These are phyloP conservation scores for Troilus luridus DNA, from an alignment of 2,888 invertebrate species.

Conservation along the genomic window DNA sequence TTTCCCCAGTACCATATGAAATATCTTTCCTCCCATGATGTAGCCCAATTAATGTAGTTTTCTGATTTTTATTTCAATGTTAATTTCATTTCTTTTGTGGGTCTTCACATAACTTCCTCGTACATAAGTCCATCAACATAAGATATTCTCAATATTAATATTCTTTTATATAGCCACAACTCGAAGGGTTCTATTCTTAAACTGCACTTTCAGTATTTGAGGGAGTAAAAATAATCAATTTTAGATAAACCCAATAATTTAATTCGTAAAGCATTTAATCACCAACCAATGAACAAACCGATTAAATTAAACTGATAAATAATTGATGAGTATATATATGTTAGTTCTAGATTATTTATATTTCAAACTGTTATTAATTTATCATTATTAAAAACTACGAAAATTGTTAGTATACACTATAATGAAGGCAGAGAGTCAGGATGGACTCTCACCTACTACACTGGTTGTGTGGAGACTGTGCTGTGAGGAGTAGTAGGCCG, in stretches of 20 bases:
- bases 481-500: constrained; percentile 92
- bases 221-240: background rate
- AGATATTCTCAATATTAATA: too few species aligned
- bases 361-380: background rate
- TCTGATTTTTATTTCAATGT: too few species aligned
- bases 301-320: background rate
- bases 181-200: too few species aligned
- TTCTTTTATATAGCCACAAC: too few species aligned
- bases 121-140: too few species aligned
- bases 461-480: constrained; percentile 91
- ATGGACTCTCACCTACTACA: constrained; percentile 67
- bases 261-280: background rate
- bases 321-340: background rate
- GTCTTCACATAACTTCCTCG: too few species aligned
- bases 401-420: background rate
- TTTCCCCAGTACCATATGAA: too few species aligned
- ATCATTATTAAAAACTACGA: background rate
- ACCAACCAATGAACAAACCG: background rate
- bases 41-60: too few species aligned
- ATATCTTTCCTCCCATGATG: too few species aligned
- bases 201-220: background rate
- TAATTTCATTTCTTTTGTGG: too few species aligned
- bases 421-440: constrained; percentile 52
- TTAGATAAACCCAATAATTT: background rate
- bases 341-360: background rate